Evolutionary conservation across 2,888 invertebrate genomes (phyloP).

Genomic region (Drosophila meridionalis): DNA sequence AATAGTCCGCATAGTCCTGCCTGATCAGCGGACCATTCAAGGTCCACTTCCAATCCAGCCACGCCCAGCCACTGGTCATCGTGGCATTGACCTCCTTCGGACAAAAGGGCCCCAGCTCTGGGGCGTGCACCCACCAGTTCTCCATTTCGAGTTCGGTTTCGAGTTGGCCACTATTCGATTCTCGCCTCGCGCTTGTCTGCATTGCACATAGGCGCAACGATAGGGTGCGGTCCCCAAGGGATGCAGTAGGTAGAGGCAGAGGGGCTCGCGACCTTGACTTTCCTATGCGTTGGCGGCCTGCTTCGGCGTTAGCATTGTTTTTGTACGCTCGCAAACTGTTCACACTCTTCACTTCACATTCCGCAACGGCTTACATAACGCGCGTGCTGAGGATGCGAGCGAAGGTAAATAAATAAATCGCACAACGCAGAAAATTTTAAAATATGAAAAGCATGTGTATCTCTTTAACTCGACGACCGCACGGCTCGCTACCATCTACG

Average conservation of each 20-base stretch:
- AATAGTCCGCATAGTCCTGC: conserved; percentile 41
- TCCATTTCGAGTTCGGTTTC: conserved; percentile 41
- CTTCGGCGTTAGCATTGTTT: conserved; percentile 55
- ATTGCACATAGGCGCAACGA: conserved; percentile 57
- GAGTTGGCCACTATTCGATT: conserved; percentile 31
- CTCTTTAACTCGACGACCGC: conserved; percentile 55
- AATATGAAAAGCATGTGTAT: conserved; percentile 68
- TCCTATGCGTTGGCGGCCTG: conserved; percentile 56
- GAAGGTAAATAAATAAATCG: conserved; percentile 71
- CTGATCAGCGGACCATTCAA: conserved; percentile 24
- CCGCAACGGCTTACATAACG: conserved; percentile 65
- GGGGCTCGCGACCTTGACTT: conserved; percentile 68
- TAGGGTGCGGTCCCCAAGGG: conserved; percentile 8
- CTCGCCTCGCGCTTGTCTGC: conserved; percentile 47
- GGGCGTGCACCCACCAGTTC: conserved; percentile 55
- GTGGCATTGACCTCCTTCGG: conserved; percentile 65
- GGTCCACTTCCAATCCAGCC: conserved; percentile 38
- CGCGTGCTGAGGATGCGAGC: conserved; percentile 25
- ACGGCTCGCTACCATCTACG: conserved; percentile 62
- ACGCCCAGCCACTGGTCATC: conserved; percentile 11
- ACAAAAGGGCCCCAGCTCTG: conserved; percentile 45
- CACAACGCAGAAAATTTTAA: conserved; percentile 64
- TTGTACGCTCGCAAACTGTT: conserved; percentile 33
- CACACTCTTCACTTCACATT: conserved; percentile 28
- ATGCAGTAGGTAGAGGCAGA: background rate